Percentiles rank a stretch among this genome's conserved stretches.
These are phyloP conservation scores for Phoenicopterus ruber DNA, from an alignment of 2,113 vertebrate genomes.

Conservation along the genomic window DNA sequence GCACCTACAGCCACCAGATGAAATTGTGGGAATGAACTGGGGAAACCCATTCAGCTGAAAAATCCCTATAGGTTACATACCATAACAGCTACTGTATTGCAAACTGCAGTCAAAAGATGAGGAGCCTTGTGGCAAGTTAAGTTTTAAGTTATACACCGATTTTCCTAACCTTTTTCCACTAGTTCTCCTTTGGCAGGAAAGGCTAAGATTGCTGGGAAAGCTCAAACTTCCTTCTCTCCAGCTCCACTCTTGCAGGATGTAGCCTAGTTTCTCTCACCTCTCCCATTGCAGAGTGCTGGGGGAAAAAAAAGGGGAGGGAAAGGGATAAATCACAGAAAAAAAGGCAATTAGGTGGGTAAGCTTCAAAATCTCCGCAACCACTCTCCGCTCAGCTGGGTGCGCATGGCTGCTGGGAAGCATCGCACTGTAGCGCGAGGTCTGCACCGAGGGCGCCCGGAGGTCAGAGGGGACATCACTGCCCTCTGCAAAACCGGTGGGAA, in stretches of 20 bases:
- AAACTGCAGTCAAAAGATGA: not conserved
- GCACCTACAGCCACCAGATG: not conserved
- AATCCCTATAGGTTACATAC: not conserved
- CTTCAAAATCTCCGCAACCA: not conserved
- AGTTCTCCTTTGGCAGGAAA: not conserved
- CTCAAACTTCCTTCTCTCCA: not conserved
- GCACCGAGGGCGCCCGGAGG: fast-evolving
- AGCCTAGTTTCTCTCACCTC: not conserved
- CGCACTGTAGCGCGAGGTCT: not conserved
- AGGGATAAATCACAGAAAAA: not conserved
- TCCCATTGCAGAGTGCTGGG: not conserved
- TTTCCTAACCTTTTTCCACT: no score
- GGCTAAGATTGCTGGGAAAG: not conserved
- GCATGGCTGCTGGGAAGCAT: not conserved
- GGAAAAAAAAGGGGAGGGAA: no score
- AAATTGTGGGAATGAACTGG: not conserved
- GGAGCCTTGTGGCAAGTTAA: not conserved
- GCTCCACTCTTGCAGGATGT: not conserved
- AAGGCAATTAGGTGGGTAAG: not conserved
- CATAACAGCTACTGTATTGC: not conserved
- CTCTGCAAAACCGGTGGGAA: conserved; percentile 13
- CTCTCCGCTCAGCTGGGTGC: not conserved
- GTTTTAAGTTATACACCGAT: not conserved
- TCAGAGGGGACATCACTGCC: not conserved
- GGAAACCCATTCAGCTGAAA: not conserved